Conservation (phyloP, 2,797 vertebrate genomes). For the Sebastes nivosus region DNA sequence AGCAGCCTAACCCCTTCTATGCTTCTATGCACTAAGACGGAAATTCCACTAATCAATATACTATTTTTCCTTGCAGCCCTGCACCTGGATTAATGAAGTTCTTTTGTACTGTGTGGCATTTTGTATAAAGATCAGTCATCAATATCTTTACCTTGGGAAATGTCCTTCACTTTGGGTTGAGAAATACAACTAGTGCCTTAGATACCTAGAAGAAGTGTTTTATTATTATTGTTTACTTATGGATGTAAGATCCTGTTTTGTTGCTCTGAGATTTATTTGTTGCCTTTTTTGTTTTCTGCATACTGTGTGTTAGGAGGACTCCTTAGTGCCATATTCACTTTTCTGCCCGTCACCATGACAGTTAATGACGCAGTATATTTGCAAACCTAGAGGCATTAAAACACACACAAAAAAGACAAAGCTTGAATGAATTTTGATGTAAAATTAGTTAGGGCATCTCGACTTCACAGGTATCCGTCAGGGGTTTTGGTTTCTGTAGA, state of each 20-base stretch:
- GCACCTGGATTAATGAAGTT: constrained; percentile 51
- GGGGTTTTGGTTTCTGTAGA: constrained; percentile 56
- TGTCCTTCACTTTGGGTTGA: constrained; percentile 60
- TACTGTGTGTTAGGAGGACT: constrained; percentile 42
- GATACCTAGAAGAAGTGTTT: constrained; percentile 61
- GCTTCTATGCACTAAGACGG: constrained; percentile 63
- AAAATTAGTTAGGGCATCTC: constrained; percentile 27
- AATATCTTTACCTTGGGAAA: constrained; percentile 47
- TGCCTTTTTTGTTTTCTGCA: neutral
- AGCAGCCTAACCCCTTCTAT: constrained; percentile 42
- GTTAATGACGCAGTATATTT: constrained; percentile 49
- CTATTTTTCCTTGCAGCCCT: constrained; percentile 51
- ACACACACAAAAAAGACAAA: constrained; percentile 33
- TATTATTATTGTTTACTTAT: constrained; percentile 35
- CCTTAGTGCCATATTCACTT: constrained; percentile 66
- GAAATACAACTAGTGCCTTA: constrained; percentile 79
- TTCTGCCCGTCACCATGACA: constrained; percentile 30
- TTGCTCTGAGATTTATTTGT: constrained; percentile 38
- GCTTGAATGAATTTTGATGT: constrained; percentile 52
- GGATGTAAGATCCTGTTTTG: constrained; percentile 19
- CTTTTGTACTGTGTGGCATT: constrained; percentile 57
- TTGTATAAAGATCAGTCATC: constrained; percentile 48
- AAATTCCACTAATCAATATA: constrained; percentile 64
- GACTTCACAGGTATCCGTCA: constrained; percentile 47
- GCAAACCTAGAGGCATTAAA: constrained; percentile 53